phyloP scores from a whole-genome alignment of 1,140 invertebrate genomes.

The Littorina saxatilis region DNA sequence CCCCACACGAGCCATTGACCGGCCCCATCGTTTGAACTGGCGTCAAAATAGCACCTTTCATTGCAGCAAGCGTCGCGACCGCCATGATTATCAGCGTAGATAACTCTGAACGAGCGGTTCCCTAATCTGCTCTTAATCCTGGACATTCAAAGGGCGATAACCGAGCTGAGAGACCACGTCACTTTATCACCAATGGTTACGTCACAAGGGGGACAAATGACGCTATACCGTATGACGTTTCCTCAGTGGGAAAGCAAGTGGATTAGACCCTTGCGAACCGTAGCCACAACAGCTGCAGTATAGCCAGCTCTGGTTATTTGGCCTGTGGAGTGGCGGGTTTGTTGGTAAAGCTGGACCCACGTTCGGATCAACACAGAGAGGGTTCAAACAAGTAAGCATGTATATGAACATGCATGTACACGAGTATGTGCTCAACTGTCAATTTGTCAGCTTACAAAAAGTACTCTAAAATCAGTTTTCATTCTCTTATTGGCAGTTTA shows the following conservation, averaged over 20 bases:
- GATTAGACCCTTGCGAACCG: neutral
- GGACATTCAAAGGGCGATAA: neutral
- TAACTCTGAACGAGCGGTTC: neutral
- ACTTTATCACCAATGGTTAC: neutral
- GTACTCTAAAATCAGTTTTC: no score
- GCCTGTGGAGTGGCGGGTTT: neutral
- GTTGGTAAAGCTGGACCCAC: neutral
- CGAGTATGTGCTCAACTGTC: no score
- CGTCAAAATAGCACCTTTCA: neutral
- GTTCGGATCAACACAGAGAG: neutral
- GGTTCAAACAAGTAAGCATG: neutral
- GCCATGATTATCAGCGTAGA: neutral
- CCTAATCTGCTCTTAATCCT: neutral
- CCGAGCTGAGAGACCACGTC: neutral
- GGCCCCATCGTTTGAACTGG: no score
- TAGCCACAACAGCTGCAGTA: neutral
- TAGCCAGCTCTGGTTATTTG: neutral
- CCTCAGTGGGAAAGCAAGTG: neutral
- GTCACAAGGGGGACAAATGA: slow-evolving; percentile 2
- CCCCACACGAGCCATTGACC: no score
- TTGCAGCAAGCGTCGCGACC: neutral
- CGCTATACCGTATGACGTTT: neutral
- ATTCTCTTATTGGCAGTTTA: no score
- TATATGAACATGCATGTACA: no score
- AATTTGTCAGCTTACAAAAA: no score